Percentiles rank a stretch among this genome's conserved stretches.
Conservation (phyloP, 1,140 invertebrate genomes). For the Brachionus paranguensis region DNA sequence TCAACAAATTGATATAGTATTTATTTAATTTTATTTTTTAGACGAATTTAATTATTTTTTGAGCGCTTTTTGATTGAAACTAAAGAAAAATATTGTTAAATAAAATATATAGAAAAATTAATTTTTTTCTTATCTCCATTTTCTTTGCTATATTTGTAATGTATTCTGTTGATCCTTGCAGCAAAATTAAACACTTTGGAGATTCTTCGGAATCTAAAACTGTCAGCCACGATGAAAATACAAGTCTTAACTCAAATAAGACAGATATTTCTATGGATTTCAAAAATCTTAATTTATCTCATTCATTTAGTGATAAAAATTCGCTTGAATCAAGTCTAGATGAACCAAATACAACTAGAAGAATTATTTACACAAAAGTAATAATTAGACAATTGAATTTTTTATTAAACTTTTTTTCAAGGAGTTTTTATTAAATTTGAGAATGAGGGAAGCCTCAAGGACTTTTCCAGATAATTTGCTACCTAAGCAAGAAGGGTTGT, state of each 20-base stretch:
- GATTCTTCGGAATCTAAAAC: neutral
- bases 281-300: neutral
- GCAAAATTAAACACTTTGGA: neutral
- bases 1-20: neutral
- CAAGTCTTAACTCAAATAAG: slow-evolving; percentile 11
- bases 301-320: neutral
- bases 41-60: neutral
- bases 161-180: neutral
- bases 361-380: slow-evolving; percentile 35
- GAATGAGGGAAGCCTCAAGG: neutral
- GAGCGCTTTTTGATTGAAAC: slow-evolving; percentile 24
- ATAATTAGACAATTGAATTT: neutral
- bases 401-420: neutral
- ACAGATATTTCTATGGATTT: neutral
- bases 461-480: neutral
- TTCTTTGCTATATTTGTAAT: neutral
- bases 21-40: slow-evolving; percentile 17
- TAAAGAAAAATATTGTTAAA: neutral
- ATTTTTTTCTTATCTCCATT: neutral
- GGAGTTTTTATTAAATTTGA: slow-evolving; percentile 5
- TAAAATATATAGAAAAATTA: neutral
- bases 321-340: neutral
- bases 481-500: neutral
- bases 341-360: neutral
- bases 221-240: neutral